Percentiles rank a stretch among this genome's conserved stretches.
Conservation (phyloP, 2,888 invertebrate species). For the Chrysomela aeneicollis region DNA sequence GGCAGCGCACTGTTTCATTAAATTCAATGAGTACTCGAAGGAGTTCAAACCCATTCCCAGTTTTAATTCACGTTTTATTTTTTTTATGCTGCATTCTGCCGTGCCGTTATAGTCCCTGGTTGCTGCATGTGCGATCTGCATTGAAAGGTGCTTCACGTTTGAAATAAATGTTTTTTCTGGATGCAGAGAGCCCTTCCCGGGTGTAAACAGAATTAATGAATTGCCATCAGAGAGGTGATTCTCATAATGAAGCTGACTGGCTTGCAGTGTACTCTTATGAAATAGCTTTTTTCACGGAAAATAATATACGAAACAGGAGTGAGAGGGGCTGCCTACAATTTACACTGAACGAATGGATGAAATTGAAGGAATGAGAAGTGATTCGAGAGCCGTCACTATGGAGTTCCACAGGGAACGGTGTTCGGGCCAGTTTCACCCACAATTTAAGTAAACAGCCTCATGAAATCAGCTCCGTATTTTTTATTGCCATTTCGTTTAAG, state of each 20-base stretch:
- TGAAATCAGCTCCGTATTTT: too few species aligned
- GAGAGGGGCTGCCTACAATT: too few species aligned
- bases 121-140: neutral
- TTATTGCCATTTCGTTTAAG: too few species aligned
- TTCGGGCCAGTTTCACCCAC: too few species aligned
- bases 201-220: neutral
- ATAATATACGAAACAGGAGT: neutral
- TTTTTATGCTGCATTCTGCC: neutral
- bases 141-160: constrained; percentile 1
- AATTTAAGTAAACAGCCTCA: too few species aligned
- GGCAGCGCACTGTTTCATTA: neutral
- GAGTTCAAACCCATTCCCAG: neutral
- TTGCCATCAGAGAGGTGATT: neutral
- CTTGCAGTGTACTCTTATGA: too few species aligned
- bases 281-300: too few species aligned
- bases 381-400: too few species aligned
- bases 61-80: neutral
- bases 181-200: neutral
- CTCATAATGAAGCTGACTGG: neutral
- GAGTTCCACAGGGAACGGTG: too few species aligned
- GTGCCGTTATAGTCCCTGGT: neutral
- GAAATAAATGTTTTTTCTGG: neutral
- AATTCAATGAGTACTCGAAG: constrained; percentile 7
- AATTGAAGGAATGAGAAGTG: too few species aligned
- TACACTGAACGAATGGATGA: too few species aligned